Base-by-base conservation (phyloP, 2,113 vertebrate species). In the Istiophorus platypterus region DNA sequence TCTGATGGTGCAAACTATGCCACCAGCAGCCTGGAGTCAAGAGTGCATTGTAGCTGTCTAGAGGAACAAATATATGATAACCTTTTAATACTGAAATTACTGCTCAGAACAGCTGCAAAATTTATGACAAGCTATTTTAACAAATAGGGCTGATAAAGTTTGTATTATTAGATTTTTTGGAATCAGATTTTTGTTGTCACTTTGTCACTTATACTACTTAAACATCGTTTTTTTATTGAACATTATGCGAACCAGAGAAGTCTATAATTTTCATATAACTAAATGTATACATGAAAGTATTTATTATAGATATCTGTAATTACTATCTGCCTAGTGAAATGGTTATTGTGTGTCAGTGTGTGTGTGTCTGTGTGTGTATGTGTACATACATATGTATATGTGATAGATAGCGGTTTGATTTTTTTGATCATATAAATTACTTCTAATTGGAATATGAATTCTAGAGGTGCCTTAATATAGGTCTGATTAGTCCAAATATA, bases 1-100 rank as follows among this genome's bases (percentile, higher is more conserved):
- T 80, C 65, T 59, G 63, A 80, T 20, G 45, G 69, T 54, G 56
- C 22, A 51, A 70, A 70, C 71, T 54, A 51, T 42, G 27, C 34
- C 51, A 65, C 52, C 76, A 62, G 62, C 54, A 61, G 45, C 41
- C 14, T 11, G 41, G 29, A 22, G 27, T 26, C 4, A 0, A 42
- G 59, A 59, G 59, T 26, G 34, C 22, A 2, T 41, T 27, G n/a
- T 24, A 22, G 69, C 54, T 26, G 7, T 3, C 41, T 1, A 41
- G 8, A 24, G 31, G 37, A 13, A 24, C 2, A 11, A 29, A 58
- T 31, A 10, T 22, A 11, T 29, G 26, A 31, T 49, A 15, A 20
- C 18, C 6, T 24, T 24, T 24, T 42, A 17, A 54, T 37, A 31
- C 27, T 10, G 27, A 10, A 29, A 61, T n/a, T 14, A 37, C 18